Evolutionary conservation across 2,797 vertebrate species (phyloP).

Genomic region (Mycteria americana): DNA sequence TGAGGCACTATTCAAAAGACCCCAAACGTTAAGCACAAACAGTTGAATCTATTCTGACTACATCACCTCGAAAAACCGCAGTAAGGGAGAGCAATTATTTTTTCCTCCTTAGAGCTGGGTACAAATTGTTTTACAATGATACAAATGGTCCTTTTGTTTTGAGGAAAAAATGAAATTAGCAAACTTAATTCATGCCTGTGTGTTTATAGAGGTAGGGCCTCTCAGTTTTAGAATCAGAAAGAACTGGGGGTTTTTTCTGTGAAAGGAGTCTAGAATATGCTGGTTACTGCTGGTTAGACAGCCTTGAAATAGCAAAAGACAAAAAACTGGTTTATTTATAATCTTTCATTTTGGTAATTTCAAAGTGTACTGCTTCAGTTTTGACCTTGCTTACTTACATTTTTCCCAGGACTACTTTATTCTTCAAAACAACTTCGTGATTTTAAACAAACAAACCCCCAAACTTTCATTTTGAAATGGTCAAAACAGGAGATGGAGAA

Average conservation of each 20-base stretch:
- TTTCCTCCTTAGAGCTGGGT: background rate
- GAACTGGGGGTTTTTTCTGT: background rate
- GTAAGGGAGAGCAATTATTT: background rate
- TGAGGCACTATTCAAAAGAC: background rate
- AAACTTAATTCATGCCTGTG: background rate
- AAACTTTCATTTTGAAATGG: background rate
- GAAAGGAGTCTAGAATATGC: background rate
- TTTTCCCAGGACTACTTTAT: background rate
- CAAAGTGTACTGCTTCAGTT: background rate
- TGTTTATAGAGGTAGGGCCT: background rate
- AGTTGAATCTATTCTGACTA: background rate
- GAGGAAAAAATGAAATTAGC: background rate
- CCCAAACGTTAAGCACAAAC: background rate
- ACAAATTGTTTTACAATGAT: background rate
- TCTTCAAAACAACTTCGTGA: background rate
- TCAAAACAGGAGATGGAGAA: background rate
- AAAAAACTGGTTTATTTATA: background rate
- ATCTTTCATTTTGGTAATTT: background rate
- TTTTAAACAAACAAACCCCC: background rate
- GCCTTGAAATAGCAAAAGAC: background rate
- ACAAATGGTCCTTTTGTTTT: background rate
- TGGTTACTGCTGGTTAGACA: background rate
- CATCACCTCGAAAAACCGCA: background rate
- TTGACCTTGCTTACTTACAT: background rate
- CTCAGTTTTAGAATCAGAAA: background rate